Conservation (phyloP, 92 coral and sea anemone species). For the Palythoa heliodiscus region DNA sequence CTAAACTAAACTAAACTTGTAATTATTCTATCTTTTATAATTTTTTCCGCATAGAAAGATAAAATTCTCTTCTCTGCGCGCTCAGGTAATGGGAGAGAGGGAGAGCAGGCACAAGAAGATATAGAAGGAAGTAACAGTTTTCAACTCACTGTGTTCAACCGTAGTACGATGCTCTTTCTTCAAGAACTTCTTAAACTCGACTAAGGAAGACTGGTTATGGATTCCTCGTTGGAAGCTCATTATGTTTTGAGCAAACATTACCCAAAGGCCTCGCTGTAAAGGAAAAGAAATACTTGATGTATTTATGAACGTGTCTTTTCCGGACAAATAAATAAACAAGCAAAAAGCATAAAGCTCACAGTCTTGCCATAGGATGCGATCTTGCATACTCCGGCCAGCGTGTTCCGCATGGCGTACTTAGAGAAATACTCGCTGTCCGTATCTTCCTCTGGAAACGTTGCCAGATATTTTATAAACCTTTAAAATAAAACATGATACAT, state of each 20-base stretch:
- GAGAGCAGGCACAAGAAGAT: too few relatives aligned
- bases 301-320: not conserved
- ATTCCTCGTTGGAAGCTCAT: conserved; percentile 88
- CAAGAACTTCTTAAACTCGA: conserved; percentile 70
- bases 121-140: too few relatives aligned
- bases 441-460: conserved; percentile 91
- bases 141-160: conserved; percentile 78
- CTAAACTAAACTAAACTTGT: too few relatives aligned
- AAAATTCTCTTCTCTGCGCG: too few relatives aligned
- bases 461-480: conserved; percentile 86
- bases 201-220: conserved; percentile 43
- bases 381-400: conserved; percentile 87
- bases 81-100: too few relatives aligned
- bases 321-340: too few relatives aligned
- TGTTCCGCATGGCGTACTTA: conserved; percentile 92
- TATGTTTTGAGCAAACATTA: conserved; percentile 85
- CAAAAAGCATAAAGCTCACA: conserved; percentile 58
- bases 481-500: not conserved
- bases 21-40: too few relatives aligned
- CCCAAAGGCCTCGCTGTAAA: conserved; percentile 93
- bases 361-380: conserved; percentile 95
- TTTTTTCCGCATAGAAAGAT: too few relatives aligned
- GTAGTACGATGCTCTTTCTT: conserved; percentile 71
- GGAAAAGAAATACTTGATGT: not conserved
- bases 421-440: conserved; percentile 67